These are phyloP conservation scores for Sciurus vulgaris DNA, from an alignment of 2,797 vertebrate species.

Conservation along the genomic window DNA sequence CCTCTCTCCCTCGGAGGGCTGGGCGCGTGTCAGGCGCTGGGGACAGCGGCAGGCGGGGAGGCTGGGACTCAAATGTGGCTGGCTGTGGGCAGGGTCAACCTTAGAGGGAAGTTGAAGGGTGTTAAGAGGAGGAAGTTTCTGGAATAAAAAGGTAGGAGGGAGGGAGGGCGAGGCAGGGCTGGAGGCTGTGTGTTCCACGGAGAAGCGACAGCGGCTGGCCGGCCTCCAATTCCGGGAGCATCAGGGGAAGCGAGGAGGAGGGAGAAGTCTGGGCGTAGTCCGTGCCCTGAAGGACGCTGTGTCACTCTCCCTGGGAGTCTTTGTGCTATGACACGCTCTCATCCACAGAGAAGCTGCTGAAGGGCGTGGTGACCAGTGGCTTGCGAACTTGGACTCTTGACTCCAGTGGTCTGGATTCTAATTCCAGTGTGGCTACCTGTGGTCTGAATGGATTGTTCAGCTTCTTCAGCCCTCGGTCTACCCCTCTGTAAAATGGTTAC, in stretches of 20 bases:
- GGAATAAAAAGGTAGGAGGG: background rate
- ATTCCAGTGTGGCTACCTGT: background rate
- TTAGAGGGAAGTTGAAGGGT: background rate
- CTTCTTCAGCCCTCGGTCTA: background rate
- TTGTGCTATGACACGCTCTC: background rate
- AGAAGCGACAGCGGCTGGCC: background rate
- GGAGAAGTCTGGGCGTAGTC: background rate
- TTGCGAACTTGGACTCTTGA: background rate
- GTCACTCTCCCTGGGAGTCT: background rate
- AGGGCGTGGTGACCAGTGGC: rapidly evolving
- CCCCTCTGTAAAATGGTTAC: background rate
- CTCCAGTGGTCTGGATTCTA: background rate
- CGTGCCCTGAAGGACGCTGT: background rate
- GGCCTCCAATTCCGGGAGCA: background rate
- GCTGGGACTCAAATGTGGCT: background rate
- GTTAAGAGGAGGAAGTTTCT: background rate
- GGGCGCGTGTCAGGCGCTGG: background rate
- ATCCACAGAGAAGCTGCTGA: background rate
- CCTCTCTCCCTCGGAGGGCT: background rate
- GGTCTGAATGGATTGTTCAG: background rate
- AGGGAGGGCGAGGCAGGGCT: background rate
- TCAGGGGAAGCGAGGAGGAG: background rate
- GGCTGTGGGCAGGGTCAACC: background rate
- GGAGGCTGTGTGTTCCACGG: background rate
- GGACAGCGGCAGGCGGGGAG: background rate